phyloP scores from a whole-genome alignment of 2,888 invertebrate species.

The Aelia acuminata region DNA sequence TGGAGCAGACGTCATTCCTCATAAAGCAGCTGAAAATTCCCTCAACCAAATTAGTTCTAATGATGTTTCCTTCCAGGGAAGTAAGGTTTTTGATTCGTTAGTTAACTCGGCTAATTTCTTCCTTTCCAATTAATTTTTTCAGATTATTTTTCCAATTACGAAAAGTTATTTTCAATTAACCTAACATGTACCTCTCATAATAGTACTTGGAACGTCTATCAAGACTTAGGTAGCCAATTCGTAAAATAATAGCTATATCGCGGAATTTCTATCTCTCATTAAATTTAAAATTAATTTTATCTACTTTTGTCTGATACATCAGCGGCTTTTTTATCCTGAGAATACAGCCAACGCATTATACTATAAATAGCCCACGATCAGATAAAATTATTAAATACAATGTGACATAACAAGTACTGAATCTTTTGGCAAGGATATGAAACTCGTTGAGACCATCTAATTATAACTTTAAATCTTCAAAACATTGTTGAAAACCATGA shows the following conservation, averaged over 20 bases:
- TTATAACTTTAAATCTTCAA: conserved; percentile 1
- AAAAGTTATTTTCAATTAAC: too few relatives aligned
- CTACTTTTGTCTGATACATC: not conserved
- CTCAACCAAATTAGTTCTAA: not conserved
- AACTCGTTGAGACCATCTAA: not conserved
- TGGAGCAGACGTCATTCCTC: not conserved
- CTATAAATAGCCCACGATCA: not conserved
- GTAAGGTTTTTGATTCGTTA: not conserved
- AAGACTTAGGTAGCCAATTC: not conserved
- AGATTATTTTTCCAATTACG: not conserved
- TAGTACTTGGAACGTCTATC: not conserved
- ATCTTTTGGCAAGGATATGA: not conserved
- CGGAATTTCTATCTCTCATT: too few relatives aligned
- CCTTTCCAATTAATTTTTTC: not conserved
- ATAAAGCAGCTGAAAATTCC: not conserved
- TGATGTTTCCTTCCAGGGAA: not conserved
- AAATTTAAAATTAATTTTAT: too few relatives aligned
- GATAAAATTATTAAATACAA: conserved; percentile 28
- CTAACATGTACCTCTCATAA: too few relatives aligned
- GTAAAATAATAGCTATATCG: too few relatives aligned
- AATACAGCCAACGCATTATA: not conserved
- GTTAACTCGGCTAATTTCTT: not conserved
- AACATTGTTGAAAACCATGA: not conserved
- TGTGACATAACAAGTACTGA: not conserved
- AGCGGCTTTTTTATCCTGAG: not conserved